A percentile compares a stretch with the other conserved stretches of the same genome.
Conservation (phyloP, 2,888 invertebrate genomes). For the Camptogramma bilineatum region DNA sequence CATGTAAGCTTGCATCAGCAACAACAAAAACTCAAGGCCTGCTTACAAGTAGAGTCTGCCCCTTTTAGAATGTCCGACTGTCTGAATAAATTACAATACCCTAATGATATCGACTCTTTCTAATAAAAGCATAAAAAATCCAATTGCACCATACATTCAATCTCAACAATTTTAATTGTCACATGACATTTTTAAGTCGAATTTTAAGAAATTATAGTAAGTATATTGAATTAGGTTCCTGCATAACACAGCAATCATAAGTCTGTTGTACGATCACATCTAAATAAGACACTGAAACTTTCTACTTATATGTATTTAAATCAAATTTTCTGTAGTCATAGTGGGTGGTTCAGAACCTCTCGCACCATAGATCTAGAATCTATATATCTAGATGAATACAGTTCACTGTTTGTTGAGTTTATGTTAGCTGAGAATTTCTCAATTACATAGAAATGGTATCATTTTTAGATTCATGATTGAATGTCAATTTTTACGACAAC, state of each 20-base stretch:
- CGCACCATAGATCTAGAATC: no score
- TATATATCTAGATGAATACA: not conserved
- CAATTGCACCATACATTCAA: constrained; percentile 59
- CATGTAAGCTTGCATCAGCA: constrained; percentile 24
- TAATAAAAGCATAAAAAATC: constrained; percentile 40
- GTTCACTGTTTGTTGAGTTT: not conserved
- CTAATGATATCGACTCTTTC: constrained; percentile 37
- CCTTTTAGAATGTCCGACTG: constrained; percentile 35
- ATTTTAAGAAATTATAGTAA: constrained; percentile 41
- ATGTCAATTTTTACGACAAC: no score
- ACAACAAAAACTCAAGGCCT: not conserved
- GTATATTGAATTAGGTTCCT: not conserved
- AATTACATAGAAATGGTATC: not conserved
- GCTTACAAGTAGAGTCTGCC: not conserved
- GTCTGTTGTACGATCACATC: constrained; percentile 15
- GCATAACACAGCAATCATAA: constrained; percentile 20
- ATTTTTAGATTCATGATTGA: no score
- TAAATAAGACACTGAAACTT: not conserved
- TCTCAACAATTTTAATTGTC: constrained; percentile 58
- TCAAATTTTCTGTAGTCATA: not conserved
- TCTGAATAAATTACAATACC: constrained; percentile 43
- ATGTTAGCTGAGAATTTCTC: not conserved
- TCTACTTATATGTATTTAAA: not conserved
- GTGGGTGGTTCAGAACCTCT: not conserved
- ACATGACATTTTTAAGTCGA: constrained; percentile 41